These are phyloP conservation scores for Rhineura floridana DNA, from an alignment of 2,113 vertebrate species.

Conservation along the genomic window DNA sequence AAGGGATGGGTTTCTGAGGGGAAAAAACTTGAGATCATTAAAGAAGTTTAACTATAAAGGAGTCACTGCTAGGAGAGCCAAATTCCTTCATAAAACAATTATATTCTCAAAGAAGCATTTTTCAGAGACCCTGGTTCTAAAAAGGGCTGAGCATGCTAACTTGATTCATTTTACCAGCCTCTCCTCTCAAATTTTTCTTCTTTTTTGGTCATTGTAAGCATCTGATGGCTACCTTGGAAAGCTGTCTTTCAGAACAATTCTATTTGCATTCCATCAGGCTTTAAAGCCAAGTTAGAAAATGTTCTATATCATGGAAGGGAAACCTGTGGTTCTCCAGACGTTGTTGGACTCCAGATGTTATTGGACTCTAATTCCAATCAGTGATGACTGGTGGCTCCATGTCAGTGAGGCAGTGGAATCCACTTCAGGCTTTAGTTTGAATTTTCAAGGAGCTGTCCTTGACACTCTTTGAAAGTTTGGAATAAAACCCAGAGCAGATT, in stretches of 20 bases:
- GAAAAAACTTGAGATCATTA: background rate
- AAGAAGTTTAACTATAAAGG: background rate
- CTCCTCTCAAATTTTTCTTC: background rate
- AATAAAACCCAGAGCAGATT: too few relatives aligned
- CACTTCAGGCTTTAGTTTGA: too few relatives aligned
- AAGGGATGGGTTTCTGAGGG: background rate
- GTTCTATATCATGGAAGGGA: too few relatives aligned
- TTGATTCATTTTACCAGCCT: background rate
- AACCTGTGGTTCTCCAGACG: too few relatives aligned
- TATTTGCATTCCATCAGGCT: background rate
- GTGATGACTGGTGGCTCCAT: too few relatives aligned
- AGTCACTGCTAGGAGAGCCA: background rate
- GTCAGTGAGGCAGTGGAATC: too few relatives aligned
- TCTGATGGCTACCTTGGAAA: background rate
- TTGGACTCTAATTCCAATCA: too few relatives aligned
- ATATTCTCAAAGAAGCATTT: background rate
- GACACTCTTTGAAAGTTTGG: too few relatives aligned
- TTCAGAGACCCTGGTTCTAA: background rate
- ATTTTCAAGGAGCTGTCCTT: too few relatives aligned
- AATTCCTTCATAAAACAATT: background rate
- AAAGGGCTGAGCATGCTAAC: background rate
- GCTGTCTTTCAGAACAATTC: background rate
- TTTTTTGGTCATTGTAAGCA: background rate
- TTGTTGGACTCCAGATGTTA: too few relatives aligned
- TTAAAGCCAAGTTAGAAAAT: background rate